Conservation (phyloP, 2,888 invertebrate genomes). For the Nemotelus pantherinus region DNA sequence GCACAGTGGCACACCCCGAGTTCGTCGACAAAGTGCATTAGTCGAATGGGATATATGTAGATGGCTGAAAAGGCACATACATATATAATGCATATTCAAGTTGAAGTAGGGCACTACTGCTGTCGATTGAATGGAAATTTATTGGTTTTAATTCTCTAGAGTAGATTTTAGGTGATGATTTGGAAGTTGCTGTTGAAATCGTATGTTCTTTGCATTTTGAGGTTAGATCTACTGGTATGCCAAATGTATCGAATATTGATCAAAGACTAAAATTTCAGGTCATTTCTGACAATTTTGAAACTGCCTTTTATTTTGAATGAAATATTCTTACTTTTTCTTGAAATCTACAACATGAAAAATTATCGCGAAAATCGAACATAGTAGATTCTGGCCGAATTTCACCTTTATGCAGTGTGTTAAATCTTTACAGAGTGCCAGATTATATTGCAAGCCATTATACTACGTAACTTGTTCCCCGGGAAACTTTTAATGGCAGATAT, state of each 20-base stretch:
- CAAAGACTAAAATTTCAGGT: too few species aligned
- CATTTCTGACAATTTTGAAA: not conserved
- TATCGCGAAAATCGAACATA: too few species aligned
- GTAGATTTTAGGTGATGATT: not conserved
- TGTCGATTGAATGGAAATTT: conserved; percentile 22
- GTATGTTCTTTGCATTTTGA: too few species aligned
- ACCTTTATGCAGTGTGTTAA: too few species aligned
- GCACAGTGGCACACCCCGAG: not conserved
- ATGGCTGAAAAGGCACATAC: conserved; percentile 17
- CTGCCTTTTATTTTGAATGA: not conserved
- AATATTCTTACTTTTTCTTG: not conserved
- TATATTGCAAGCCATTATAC: conserved; percentile 31
- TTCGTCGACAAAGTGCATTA: conserved; percentile 12
- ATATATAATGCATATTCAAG: not conserved
- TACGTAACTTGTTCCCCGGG: conserved; percentile 37
- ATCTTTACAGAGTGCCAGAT: too few species aligned
- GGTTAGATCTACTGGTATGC: too few species aligned
- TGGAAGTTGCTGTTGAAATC: too few species aligned
- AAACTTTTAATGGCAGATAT: conserved; percentile 39
- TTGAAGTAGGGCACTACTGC: not conserved
- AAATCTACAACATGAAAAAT: not conserved
- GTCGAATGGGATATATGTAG: conserved; percentile 6
- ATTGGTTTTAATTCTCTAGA: conserved; percentile 13
- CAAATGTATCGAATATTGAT: too few species aligned
- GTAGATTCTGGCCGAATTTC: too few species aligned